Conservation (phyloP, 2,113 vertebrate species). For the Geococcyx californianus region DNA sequence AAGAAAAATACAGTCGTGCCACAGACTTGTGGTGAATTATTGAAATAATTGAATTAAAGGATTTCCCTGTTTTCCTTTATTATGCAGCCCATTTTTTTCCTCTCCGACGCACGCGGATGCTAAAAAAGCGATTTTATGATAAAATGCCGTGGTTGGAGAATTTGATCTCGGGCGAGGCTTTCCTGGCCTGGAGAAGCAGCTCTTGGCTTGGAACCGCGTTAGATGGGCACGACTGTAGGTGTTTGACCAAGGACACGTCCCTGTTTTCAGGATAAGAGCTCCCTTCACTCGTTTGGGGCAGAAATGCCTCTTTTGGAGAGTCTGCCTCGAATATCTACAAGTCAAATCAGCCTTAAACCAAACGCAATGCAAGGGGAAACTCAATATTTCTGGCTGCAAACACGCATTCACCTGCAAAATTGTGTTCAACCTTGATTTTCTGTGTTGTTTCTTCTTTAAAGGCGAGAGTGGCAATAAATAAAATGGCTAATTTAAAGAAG, state of each 20-base stretch:
- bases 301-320: background rate
- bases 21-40: background rate
- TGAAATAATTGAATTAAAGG: background rate
- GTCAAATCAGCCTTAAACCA: background rate
- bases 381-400: background rate
- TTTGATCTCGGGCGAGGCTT: background rate
- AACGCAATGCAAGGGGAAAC: accelerated
- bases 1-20: background rate
- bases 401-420: background rate
- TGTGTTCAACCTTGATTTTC: background rate
- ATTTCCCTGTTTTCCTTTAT: background rate
- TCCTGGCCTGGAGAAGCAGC: background rate
- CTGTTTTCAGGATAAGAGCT: background rate
- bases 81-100: background rate
- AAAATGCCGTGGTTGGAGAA: background rate
- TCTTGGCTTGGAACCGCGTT: accelerated
- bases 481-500: background rate
- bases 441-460: background rate
- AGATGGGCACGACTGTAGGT: background rate
- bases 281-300: background rate
- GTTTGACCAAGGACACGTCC: accelerated
- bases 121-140: background rate
- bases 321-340: background rate
- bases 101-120: background rate
- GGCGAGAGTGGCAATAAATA: background rate